Conservation (phyloP, 2,888 invertebrate species). For the Lepidonotus clava region DNA sequence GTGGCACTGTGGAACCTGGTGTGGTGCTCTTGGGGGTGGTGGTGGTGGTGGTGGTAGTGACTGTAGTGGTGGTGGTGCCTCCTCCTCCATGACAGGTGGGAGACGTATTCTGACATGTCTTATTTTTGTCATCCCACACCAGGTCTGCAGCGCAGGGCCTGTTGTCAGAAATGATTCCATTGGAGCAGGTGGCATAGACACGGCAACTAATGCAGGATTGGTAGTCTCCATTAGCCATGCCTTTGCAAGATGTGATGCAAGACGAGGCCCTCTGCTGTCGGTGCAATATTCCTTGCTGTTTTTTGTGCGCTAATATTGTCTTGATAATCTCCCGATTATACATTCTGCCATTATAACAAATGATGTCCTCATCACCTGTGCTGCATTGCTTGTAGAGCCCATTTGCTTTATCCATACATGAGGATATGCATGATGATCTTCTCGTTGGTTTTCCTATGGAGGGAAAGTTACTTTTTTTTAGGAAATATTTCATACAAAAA, state of each 20-base stretch:
- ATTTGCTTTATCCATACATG: background rate
- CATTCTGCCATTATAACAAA: background rate
- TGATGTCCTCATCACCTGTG: background rate
- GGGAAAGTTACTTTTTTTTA: no score
- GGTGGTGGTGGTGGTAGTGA: no score
- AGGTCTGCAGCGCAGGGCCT: slow-evolving; percentile 67
- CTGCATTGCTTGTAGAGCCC: background rate
- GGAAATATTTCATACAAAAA: no score
- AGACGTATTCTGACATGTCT: no score
- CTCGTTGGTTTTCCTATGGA: background rate
- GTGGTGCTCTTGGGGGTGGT: no score
- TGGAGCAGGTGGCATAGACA: slow-evolving; percentile 67
- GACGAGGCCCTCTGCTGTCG: background rate
- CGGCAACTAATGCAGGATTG: slow-evolving; percentile 67
- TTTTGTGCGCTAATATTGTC: no score
- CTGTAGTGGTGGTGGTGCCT: no score
- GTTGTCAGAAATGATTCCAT: slow-evolving; percentile 64
- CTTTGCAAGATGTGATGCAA: slow-evolving; percentile 56
- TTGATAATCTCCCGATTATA: no score
- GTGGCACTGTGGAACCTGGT: no score
- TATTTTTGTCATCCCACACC: no score
- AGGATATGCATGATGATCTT: background rate
- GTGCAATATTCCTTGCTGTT: background rate
- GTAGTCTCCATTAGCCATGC: slow-evolving; percentile 66
- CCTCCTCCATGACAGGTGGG: no score